Evolutionary conservation across 2,113 vertebrate genomes (phyloP).

Genomic region (Picathartes gymnocephalus): DNA sequence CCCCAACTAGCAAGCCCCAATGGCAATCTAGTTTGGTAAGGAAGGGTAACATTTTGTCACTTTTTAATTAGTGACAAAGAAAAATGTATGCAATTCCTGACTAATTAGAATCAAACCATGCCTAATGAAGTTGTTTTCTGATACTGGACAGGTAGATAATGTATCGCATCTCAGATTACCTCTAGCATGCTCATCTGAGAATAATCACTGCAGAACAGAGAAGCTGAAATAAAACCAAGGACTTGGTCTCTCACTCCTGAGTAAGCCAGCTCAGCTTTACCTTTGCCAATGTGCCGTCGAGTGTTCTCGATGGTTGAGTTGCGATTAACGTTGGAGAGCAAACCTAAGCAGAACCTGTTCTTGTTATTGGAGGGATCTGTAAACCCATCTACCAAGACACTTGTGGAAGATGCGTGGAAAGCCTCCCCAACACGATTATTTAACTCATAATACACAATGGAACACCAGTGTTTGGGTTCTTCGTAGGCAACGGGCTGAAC

Average conservation of each 20-base stretch:
- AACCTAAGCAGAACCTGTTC: slow-evolving; percentile 94
- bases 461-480: slow-evolving; percentile 96
- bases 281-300: slow-evolving; percentile 93
- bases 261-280: slow-evolving; percentile 51
- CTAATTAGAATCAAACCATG: not conserved
- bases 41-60: not conserved
- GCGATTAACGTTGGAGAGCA: slow-evolving; percentile 94
- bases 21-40: not conserved
- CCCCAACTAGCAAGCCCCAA: not conserved
- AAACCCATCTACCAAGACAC: slow-evolving; percentile 95
- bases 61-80: not conserved
- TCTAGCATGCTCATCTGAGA: not conserved
- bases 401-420: slow-evolving; percentile 94
- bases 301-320: slow-evolving; percentile 98
- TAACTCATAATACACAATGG: slow-evolving; percentile 97
- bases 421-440: slow-evolving; percentile 95
- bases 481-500: slow-evolving; percentile 96
- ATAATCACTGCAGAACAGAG: not conserved
- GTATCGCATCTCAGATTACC: not conserved
- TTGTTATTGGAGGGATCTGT: slow-evolving; percentile 97
- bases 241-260: not conserved
- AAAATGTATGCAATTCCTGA: not conserved
- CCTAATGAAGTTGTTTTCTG: not conserved
- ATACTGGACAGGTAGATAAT: not conserved
- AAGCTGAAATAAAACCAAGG: not conserved